Base-by-base conservation (phyloP, 2,113 vertebrate species). In the Notiomystis cincta region DNA sequence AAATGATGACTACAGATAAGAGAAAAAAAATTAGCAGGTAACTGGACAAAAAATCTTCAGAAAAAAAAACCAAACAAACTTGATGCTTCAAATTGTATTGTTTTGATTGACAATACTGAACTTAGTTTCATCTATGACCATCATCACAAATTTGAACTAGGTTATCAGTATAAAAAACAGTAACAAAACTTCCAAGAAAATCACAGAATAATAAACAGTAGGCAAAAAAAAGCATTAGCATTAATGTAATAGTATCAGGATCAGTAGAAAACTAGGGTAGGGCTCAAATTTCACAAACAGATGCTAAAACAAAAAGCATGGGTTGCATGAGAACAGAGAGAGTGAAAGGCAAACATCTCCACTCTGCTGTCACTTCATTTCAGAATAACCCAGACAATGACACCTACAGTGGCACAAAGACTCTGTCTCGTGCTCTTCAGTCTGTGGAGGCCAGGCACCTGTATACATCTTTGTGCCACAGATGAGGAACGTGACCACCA, bases 341-440 rank as follows among this genome's bases (percentile, higher is more conserved):
- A 7, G 15, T 82, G 30, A 89, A 95, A 81, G 7, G 15, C 27
- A 67, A 73, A 44, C 11, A 44, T 10, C 20, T 60, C 7, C 60
- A 67, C 30, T 61, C 25, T 15, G 10, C n/a, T 47, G n/a, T 48
- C 20, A 78, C 20, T 87, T 70, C 8, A 70, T 27, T 77, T 73
- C 30, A 72, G 19, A 48, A 27, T 40, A 81, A 40, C 11, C 14
- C 27, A 21, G 27, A 69, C 18, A 77, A 47, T 1, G 1, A 25
- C 11, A 57, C 13, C 35, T 72, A 54, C 21, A 31, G 35, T 58
- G 38, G 11, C 38, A 50, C 0, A 0, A 87, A 9, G 25, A 58
- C 19, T 16, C 24, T 2, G 4, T 6, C 31, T 66, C 3, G 0
- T 28, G 35, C 15, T 23, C 35, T 20, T 42, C 23, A 28, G 33